Evolutionary conservation across 1,140 invertebrate species (phyloP).

Genomic region (Lordiphosa stackelbergi): DNA sequence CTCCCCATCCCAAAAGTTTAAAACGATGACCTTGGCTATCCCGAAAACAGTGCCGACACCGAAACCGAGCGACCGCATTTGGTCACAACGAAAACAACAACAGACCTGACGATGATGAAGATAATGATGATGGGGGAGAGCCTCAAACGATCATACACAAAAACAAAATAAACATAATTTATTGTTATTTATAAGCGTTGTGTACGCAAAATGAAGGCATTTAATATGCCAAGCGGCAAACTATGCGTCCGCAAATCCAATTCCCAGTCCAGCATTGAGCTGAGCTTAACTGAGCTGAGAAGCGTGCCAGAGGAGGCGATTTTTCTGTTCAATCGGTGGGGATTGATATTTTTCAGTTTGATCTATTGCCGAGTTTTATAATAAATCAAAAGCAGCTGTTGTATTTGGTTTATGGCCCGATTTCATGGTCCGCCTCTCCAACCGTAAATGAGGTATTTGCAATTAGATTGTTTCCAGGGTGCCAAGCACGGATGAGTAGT

Average conservation of each 20-base stretch:
- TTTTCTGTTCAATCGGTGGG: too few species aligned
- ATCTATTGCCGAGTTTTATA: too few species aligned
- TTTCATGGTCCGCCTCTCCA: too few species aligned
- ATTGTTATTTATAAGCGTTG: constrained; percentile 48
- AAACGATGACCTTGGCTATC: constrained; percentile 35
- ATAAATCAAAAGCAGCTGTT: too few species aligned
- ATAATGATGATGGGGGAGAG: constrained; percentile 1
- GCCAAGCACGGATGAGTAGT: too few species aligned
- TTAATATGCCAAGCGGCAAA: constrained; percentile 52
- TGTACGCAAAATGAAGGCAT: constrained; percentile 35
- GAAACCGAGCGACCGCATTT: constrained; percentile 30
- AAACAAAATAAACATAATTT: constrained; percentile 62
- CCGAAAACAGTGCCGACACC: constrained; percentile 24
- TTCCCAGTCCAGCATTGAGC: not conserved
- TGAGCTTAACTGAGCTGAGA: not conserved
- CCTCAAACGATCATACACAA: constrained; percentile 17
- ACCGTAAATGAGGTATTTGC: too few species aligned
- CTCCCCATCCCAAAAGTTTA: constrained; percentile 2
- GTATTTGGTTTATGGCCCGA: too few species aligned
- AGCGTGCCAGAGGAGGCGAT: not conserved
- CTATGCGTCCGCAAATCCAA: constrained; percentile 28
- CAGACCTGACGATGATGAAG: not conserved
- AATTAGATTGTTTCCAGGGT: too few species aligned
- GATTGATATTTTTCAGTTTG: too few species aligned
- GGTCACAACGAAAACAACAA: constrained; percentile 34